A percentile compares a stretch with the other conserved stretches of the same genome.
These are phyloP conservation scores for Callipepla squamata DNA, from an alignment of 2,113 vertebrate species.

Conservation along the genomic window DNA sequence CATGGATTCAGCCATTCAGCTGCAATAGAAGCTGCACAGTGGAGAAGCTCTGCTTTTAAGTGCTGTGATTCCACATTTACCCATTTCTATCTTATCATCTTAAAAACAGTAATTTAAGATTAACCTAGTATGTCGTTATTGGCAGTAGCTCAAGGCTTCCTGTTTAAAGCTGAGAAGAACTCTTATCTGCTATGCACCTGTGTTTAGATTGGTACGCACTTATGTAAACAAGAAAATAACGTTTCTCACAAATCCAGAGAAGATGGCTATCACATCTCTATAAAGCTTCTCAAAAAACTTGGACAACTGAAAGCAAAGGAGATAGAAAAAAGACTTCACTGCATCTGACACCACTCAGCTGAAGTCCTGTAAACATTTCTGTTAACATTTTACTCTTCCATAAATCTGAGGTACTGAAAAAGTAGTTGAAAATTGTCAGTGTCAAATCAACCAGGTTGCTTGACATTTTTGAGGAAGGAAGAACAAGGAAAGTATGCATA, in stretches of 20 bases:
- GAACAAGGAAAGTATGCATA: not conserved
- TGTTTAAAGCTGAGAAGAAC: not conserved
- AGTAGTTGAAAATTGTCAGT: not conserved
- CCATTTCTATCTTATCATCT: not conserved
- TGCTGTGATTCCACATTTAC: not conserved
- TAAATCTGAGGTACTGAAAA: not conserved
- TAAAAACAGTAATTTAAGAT: not conserved
- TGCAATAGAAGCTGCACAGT: not conserved
- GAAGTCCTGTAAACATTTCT: not conserved
- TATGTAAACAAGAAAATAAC: not conserved
- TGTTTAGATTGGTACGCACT: not conserved
- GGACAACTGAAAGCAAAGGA: not conserved
- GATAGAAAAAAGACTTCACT: not conserved
- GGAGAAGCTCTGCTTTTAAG: not conserved
- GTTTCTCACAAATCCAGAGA: not conserved
- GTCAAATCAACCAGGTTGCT: not conserved
- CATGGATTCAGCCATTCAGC: not conserved
- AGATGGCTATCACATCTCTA: not conserved
- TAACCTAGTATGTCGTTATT: not conserved
- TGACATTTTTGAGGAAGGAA: not conserved
- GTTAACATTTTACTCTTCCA: not conserved
- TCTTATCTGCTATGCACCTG: not conserved
- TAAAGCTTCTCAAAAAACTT: not conserved
- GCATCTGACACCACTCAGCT: not conserved
- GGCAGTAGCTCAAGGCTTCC: not conserved